Evolutionary conservation across 92 coral and sea anemone genomes (phyloP).

Genomic region (Paragorgia papillata): DNA sequence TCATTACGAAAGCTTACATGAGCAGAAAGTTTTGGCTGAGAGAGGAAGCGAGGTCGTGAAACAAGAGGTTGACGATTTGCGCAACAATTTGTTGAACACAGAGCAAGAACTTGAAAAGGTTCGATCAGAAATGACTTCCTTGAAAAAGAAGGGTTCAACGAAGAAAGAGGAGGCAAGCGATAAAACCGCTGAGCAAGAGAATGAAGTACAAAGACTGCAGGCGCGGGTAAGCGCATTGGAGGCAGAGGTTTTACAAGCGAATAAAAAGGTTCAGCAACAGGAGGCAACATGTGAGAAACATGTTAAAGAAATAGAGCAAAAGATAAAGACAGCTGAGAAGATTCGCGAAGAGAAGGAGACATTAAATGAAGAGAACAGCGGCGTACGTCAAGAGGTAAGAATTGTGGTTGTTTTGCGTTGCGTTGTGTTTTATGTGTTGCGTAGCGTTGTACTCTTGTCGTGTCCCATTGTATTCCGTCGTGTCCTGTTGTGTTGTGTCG

Average conservation of each 20-base stretch:
- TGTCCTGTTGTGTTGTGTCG: too few relatives aligned
- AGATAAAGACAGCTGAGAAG: conserved; percentile 16
- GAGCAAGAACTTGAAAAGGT: conserved; percentile 11
- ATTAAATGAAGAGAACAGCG: conserved; percentile 27
- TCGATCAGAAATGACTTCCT: conserved; percentile 1
- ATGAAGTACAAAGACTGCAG: conserved; percentile 19
- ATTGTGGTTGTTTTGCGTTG: background rate
- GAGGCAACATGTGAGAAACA: conserved; percentile 21
- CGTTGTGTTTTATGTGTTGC: too few relatives aligned
- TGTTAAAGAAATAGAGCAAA: conserved; percentile 14
- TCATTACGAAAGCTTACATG: conserved; percentile 27
- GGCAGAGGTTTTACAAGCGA: background rate
- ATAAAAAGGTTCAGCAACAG: conserved; percentile 19
- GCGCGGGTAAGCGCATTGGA: conserved; percentile 7
- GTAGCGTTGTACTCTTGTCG: too few relatives aligned
- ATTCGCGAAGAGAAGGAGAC: conserved; percentile 25
- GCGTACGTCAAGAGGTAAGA: conserved; percentile 18
- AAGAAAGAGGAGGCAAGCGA: background rate
- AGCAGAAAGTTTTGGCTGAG: conserved; percentile 25
- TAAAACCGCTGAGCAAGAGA: conserved; percentile 5
- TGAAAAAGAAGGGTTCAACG: background rate
- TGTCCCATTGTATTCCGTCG: too few relatives aligned
- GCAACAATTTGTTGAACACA: background rate
- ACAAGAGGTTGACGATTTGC: conserved; percentile 17
- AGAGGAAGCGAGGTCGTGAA: conserved; percentile 16